These are phyloP conservation scores for Pteropus alecto DNA, from an alignment of 2,113 vertebrate species.

Conservation along the genomic window DNA sequence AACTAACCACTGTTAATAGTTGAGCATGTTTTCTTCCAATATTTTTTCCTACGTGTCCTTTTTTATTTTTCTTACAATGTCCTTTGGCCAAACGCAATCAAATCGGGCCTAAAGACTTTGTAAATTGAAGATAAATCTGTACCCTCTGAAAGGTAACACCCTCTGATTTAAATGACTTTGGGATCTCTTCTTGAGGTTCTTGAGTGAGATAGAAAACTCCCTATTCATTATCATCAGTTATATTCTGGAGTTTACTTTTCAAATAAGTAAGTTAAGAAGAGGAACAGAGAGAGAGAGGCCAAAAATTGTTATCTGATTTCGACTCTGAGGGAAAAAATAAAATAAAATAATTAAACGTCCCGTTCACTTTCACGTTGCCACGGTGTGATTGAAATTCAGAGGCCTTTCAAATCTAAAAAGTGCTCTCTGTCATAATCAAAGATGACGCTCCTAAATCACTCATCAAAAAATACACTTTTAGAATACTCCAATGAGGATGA, in stretches of 20 bases:
- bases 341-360: neutral
- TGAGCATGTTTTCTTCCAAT: neutral
- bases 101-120: neutral
- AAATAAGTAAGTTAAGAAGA: neutral
- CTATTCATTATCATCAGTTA: neutral
- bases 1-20: neutral
- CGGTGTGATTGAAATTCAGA: neutral
- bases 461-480: neutral
- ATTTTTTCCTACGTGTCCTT: neutral
- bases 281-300: neutral
- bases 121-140: neutral
- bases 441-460: slow-evolving; percentile 1
- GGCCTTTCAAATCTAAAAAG: neutral
- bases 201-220: neutral
- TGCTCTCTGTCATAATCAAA: neutral
- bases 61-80: neutral
- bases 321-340: neutral
- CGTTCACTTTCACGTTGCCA: neutral
- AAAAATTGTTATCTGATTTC: neutral
- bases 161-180: neutral
- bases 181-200: neutral
- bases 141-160: neutral
- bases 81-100: neutral
- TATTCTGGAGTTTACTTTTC: neutral
- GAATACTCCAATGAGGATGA: neutral